A percentile compares a stretch with the other conserved stretches of the same genome.
Evolutionary conservation across 2,888 invertebrate species (phyloP).

Genomic region (Latrodectus hesperus): DNA sequence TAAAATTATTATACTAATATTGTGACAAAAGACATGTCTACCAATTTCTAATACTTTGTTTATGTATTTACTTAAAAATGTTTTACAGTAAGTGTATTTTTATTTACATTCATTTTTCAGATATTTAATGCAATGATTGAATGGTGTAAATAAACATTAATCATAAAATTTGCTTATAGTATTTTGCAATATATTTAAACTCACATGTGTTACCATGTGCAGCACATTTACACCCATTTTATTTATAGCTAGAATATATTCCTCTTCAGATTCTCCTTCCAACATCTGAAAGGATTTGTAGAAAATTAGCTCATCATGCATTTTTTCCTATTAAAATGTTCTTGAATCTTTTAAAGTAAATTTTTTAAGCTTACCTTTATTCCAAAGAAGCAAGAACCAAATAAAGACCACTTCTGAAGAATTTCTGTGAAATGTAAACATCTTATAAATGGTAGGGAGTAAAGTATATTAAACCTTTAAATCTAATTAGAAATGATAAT

Average conservation of each 20-base stretch:
- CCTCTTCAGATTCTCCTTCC: constrained; percentile 81
- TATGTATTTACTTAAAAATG: no score
- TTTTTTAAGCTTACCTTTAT: constrained; percentile 79
- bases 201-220: constrained; percentile 89
- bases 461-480: no score
- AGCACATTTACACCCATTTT: constrained; percentile 94
- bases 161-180: neutral
- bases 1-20: no score
- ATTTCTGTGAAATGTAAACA: constrained; percentile 80
- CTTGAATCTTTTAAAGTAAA: neutral
- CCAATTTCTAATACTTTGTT: no score
- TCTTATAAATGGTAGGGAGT: no score
- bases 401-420: constrained; percentile 93
- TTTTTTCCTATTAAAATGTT: neutral
- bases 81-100: no score
- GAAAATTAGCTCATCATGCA: neutral
- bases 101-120: no score
- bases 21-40: no score
- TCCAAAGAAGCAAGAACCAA: constrained; percentile 98
- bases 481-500: no score
- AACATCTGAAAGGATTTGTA: constrained; percentile 68
- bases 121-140: no score
- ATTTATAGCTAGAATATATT: constrained; percentile 94
- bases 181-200: constrained; percentile 72
- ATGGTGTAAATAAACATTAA: no score